Evolutionary conservation across 2,888 invertebrate genomes (phyloP).

Genomic region (Leptinotarsa peninsularis): DNA sequence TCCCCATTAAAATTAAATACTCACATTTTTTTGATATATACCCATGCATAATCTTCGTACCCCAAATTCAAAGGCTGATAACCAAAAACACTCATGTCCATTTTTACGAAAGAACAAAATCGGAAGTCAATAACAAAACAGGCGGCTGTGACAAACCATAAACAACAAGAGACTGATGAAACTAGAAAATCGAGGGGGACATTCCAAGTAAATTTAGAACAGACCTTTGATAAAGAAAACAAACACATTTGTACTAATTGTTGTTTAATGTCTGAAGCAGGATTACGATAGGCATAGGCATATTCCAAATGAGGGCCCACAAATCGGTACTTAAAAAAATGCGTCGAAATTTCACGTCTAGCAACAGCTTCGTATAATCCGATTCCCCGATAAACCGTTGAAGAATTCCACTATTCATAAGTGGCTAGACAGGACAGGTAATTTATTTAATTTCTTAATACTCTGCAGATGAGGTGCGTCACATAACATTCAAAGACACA

Average conservation of each 20-base stretch:
- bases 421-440: neutral
- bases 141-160: neutral
- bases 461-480: neutral
- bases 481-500: neutral
- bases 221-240: constrained; percentile 33
- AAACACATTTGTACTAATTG: constrained; percentile 30
- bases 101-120: neutral
- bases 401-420: neutral
- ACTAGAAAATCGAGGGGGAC: constrained; percentile 11
- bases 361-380: neutral
- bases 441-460: neutral
- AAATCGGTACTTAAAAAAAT: neutral
- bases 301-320: neutral
- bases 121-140: neutral
- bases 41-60: neutral
- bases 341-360: neutral
- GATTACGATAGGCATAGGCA: constrained; percentile 11
- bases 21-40: neutral
- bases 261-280: constrained; percentile 14
- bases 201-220: constrained; percentile 34
- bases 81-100: neutral
- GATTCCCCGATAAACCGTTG: neutral
- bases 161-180: constrained; percentile 15
- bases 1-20: neutral
- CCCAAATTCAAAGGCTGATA: neutral